Percentiles rank a stretch among this genome's conserved stretches.
Conservation (phyloP, 2,797 vertebrate species). For the Meriones psammophilus region DNA sequence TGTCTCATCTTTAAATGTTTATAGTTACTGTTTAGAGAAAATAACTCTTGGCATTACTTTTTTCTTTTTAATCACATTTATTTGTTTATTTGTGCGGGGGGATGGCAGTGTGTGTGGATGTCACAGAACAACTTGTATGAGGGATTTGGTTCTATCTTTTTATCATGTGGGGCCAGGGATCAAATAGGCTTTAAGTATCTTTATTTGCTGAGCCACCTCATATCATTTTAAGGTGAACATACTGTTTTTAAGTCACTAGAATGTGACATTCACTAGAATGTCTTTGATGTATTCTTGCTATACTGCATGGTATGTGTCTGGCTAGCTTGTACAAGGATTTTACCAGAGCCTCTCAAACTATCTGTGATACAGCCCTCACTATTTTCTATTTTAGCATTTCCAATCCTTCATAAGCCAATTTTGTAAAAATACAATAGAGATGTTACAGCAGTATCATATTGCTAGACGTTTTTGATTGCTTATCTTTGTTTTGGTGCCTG, state of each 20-base stretch:
- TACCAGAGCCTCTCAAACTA: not conserved
- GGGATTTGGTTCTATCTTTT: not conserved
- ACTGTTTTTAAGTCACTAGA: not conserved
- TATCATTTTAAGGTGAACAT: not conserved
- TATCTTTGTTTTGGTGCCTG: not conserved
- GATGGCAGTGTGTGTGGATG: not conserved
- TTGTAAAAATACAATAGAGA: not conserved
- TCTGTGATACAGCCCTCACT: not conserved
- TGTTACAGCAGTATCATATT: not conserved
- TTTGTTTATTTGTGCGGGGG: not conserved
- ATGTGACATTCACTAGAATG: not conserved
- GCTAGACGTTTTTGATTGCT: conserved; percentile 11
- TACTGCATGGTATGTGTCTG: not conserved
- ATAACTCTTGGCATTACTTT: not conserved
- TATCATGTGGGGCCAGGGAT: not conserved
- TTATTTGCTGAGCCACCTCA: not conserved
- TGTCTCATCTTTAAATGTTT: not conserved
- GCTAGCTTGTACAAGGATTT: not conserved
- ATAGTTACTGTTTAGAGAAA: conserved; percentile 43
- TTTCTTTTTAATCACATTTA: not conserved
- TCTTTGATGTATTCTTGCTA: not conserved
- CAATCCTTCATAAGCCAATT: not conserved
- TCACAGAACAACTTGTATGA: not conserved
- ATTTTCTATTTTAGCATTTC: conserved; percentile 30
- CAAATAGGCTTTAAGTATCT: not conserved